Percentiles rank a stretch among this genome's conserved stretches.
Conservation (phyloP, 2,113 vertebrate species). For the Tyto alba region DNA sequence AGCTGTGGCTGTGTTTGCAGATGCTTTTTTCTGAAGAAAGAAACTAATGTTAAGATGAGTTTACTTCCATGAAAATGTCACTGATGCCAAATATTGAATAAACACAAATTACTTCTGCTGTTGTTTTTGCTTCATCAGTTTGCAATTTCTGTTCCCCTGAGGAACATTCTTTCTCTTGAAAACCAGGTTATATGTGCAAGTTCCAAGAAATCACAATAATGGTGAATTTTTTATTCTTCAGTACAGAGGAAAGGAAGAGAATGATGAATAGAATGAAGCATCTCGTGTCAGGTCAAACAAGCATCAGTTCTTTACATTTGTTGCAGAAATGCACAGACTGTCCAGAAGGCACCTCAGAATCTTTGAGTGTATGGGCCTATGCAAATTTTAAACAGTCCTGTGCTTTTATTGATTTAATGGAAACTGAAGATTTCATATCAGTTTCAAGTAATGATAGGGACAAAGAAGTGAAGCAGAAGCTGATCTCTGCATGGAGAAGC, state of each 20-base stretch:
- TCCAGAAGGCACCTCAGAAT: neutral
- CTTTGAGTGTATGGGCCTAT: neutral
- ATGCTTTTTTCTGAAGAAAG: neutral
- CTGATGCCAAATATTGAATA: neutral
- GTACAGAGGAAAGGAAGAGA: neutral
- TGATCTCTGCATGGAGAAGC: neutral
- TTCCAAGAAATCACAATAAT: neutral
- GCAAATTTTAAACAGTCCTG: neutral
- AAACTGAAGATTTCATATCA: neutral
- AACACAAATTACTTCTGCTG: neutral
- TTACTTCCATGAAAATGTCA: neutral
- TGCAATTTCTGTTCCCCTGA: neutral
- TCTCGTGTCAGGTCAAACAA: neutral
- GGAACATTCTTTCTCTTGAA: neutral
- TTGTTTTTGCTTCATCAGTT: slow-evolving; percentile 5
- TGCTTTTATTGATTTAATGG: neutral
- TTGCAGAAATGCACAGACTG: neutral
- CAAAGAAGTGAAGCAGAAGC: neutral
- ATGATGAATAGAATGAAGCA: neutral
- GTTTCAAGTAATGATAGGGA: neutral
- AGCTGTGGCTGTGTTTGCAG: neutral
- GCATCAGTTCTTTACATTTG: neutral
- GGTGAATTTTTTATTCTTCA: neutral
- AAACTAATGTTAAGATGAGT: neutral
- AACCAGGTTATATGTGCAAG: neutral